phyloP scores from a whole-genome alignment of 2,888 invertebrate species.

The Resseliella maxima region DNA sequence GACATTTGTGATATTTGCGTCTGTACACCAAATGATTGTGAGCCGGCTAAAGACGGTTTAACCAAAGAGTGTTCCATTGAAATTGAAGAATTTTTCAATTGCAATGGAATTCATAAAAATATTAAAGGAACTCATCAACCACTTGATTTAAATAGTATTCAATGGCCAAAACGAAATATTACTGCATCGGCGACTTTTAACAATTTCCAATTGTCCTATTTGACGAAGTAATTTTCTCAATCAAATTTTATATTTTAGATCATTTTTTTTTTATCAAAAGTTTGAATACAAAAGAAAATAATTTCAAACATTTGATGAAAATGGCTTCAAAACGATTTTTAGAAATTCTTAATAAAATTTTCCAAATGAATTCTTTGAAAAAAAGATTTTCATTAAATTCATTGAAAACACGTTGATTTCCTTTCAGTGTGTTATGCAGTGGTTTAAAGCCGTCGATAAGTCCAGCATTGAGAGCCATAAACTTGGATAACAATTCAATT shows the following conservation, averaged over 20 bases:
- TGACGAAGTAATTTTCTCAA: conserved; percentile 51
- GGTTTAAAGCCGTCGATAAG: background rate
- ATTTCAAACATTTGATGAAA: too few relatives aligned
- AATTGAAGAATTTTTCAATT: background rate
- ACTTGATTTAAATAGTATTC: conserved; percentile 51
- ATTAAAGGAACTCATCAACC: background rate
- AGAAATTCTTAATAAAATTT: too few relatives aligned
- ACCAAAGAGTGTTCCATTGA: background rate
- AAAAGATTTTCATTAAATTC: background rate
- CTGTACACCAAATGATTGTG: background rate
- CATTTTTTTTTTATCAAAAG: background rate
- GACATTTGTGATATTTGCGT: conserved; percentile 56
- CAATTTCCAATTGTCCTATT: conserved; percentile 34
- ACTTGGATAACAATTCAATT: conserved; percentile 54
- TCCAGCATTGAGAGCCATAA: background rate
- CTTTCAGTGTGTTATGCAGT: conserved; percentile 16
- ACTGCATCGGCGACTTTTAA: conserved; percentile 37
- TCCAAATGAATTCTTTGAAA: too few relatives aligned
- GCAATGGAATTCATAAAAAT: background rate
- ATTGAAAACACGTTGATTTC: background rate
- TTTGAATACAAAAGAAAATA: too few relatives aligned
- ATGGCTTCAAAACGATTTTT: too few relatives aligned
- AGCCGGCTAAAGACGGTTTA: background rate
- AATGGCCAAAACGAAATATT: conserved; percentile 55
- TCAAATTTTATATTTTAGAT: background rate